Conservation (phyloP, 2,113 vertebrate genomes). For the Myodes glareolus region DNA sequence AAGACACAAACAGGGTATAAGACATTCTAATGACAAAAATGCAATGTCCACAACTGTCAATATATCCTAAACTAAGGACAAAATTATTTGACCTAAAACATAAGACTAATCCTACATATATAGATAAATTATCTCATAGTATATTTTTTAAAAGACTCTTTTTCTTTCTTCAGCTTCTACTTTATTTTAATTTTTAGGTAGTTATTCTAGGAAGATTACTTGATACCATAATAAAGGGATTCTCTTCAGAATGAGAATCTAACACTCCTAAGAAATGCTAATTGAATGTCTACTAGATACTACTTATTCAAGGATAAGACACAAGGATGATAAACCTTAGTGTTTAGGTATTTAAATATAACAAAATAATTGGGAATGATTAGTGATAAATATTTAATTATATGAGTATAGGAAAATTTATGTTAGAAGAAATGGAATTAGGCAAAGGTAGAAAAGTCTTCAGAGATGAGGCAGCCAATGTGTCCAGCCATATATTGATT, state of each 20-base stretch:
- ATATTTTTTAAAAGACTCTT: not conserved
- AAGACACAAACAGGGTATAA: not conserved
- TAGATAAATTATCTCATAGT: not conserved
- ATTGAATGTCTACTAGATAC: not conserved
- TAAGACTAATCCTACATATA: not conserved
- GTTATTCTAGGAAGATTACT: constrained; percentile 22
- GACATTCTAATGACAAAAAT: not conserved
- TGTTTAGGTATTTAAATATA: not conserved
- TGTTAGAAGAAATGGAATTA: not conserved
- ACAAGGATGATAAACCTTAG: not conserved
- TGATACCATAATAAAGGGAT: constrained; percentile 25
- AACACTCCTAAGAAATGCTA: constrained; percentile 14
- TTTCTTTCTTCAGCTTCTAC: constrained; percentile 1
- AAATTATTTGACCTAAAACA: constrained; percentile 37
- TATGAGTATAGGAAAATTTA: not conserved
- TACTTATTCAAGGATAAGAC: not conserved
- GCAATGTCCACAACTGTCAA: not conserved
- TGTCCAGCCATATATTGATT: not conserved
- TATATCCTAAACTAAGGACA: not conserved
- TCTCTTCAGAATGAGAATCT: not conserved
- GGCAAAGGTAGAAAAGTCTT: not conserved
- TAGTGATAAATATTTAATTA: constrained; percentile 15
- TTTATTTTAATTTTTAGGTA: constrained; percentile 52
- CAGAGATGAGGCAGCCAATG: not conserved
- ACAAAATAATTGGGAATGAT: not conserved